phyloP scores from a whole-genome alignment of 2,888 invertebrate species.

The Leptura quadrifasciata region DNA sequence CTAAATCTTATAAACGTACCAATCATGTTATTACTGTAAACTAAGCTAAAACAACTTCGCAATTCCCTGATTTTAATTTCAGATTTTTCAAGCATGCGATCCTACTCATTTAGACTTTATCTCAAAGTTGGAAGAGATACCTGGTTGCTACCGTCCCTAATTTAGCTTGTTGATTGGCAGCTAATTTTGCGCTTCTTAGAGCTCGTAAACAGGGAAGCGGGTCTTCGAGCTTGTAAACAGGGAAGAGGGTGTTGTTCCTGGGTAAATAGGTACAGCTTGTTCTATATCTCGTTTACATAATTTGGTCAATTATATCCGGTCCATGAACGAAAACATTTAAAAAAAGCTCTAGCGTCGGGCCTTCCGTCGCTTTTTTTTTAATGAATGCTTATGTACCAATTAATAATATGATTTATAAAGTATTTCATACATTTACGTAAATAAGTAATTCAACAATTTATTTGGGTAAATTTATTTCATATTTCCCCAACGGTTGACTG shows the following conservation, averaged over 20 bases:
- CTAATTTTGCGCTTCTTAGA: conserved; percentile 8
- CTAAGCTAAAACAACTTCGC: background rate
- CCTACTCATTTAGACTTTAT: background rate
- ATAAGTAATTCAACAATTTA: background rate
- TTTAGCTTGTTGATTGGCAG: conserved; percentile 27
- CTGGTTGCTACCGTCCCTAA: conserved; percentile 16
- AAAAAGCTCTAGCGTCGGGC: background rate
- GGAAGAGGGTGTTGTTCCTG: background rate
- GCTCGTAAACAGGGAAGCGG: background rate
- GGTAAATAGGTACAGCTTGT: background rate
- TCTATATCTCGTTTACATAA: conserved; percentile 2
- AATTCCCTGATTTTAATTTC: conserved; percentile 14
- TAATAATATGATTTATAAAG: background rate
- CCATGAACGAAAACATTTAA: background rate
- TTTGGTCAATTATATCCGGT: background rate
- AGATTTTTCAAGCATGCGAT: conserved; percentile 7
- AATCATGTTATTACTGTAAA: background rate
- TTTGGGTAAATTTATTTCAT: too few species aligned
- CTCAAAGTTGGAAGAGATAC: conserved; percentile 15
- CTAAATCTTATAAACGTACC: conserved; percentile 12
- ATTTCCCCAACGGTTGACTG: too few species aligned
- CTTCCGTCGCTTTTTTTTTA: background rate
- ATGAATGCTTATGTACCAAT: background rate
- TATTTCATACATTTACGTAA: background rate
- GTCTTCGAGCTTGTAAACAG: background rate